Base-by-base conservation (phyloP, 2,888 invertebrate species). In the Tetragonisca angustula region DNA sequence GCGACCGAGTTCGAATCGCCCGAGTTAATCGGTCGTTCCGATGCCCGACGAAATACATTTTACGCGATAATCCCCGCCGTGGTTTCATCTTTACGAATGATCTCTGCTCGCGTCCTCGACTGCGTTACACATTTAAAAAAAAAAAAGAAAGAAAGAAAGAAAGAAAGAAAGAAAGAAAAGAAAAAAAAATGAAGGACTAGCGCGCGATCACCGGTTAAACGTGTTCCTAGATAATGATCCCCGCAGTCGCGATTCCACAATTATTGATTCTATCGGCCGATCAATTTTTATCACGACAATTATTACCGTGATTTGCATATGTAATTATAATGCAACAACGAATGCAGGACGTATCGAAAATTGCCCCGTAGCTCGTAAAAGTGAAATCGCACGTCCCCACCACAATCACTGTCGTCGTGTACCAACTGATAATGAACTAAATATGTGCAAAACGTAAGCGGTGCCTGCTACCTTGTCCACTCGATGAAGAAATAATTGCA, bases 251-350 rank as follows among this genome's bases (percentile, higher is more conserved):
- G 67, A 24, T 17, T 52, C 15, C 27, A 68, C 69, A 67, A 75
- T 77, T 62, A 79, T 80, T 67, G 79, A 83, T 83, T 72, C 70
- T 62, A 80, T 74, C 74, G 49, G 36, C 27, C 5, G 79, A 76
- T 74, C 61, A 49, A 73, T 71, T 76, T 75, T 75, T 50, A 32
- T 50, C n/a, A 43, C 59, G 56, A 49, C 84, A 17, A 76, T 71
- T 68, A 77, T 59, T 52, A 50, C 54, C n/a, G 32, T 21, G 52
- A 83, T 85, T 83, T 85, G 84, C 85, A 85, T 85, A 64, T 65
- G 76, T 83, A 85, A 80, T 85, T 79, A 85, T 79, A 76, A 77
- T 71, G 79, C 64, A 56, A 54, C 27, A 61, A 43, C 17, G 50
- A 19, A 70, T 43, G 9, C 9, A 74, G 73, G 74, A 56, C 61